A percentile compares a stretch with the other conserved stretches of the same genome.
Evolutionary conservation across 2,113 vertebrate genomes (phyloP).

Genomic region (Centropus bengalensis): DNA sequence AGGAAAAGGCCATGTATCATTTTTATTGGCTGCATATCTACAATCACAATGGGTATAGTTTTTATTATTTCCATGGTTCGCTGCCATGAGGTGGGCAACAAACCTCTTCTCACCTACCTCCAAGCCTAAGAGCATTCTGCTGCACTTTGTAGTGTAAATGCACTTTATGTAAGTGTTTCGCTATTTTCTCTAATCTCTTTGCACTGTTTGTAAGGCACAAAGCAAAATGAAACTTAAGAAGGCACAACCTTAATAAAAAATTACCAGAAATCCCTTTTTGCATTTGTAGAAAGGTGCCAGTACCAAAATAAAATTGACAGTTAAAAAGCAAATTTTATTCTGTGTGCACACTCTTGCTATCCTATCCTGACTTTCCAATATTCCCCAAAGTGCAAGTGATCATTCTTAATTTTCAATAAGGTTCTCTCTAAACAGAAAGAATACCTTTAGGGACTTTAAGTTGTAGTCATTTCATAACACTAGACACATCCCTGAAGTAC

Average conservation of each 20-base stretch:
- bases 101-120: background rate
- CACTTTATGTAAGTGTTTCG: background rate
- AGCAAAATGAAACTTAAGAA: background rate
- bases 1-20: background rate
- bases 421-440: background rate
- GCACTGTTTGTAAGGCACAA: background rate
- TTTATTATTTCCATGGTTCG: background rate
- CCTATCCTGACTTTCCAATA: background rate
- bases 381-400: slow-evolving; percentile 11
- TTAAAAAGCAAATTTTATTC: background rate
- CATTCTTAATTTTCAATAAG: slow-evolving; percentile 36
- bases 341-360: background rate
- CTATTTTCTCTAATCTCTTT: background rate
- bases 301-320: background rate
- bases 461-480: slow-evolving; percentile 10
- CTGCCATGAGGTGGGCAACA: background rate
- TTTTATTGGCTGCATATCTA: slow-evolving; percentile 38
- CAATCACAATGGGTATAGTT: background rate
- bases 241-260: background rate
- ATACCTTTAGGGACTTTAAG: slow-evolving; percentile 5
- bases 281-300: background rate
- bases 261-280: background rate
- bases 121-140: background rate
- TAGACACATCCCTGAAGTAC: background rate
- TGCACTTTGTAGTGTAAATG: background rate